These are phyloP conservation scores for Astur gentilis DNA, from an alignment of 2,113 vertebrate genomes.

Conservation along the genomic window DNA sequence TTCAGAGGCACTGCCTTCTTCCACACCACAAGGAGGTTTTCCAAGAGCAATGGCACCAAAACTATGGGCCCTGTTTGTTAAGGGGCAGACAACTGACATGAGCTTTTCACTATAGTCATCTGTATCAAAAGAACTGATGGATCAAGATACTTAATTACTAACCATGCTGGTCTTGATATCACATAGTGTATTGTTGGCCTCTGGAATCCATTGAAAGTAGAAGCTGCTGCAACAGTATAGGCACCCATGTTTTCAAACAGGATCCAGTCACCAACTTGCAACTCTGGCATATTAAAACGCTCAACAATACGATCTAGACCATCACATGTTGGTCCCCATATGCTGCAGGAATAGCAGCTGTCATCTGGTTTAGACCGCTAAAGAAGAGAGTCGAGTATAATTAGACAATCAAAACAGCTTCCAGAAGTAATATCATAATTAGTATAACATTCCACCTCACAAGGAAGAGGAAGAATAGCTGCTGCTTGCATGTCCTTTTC, in stretches of 20 bases:
- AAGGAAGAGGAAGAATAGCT: not conserved
- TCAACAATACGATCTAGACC: conserved; percentile 94
- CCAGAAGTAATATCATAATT: not conserved
- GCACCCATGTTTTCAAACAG: conserved; percentile 98
- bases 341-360: conserved; percentile 86
- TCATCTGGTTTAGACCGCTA: conserved; percentile 94
- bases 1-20: not conserved
- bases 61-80: not conserved
- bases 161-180: conserved; percentile 89
- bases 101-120: not conserved
- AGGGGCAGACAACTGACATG: not conserved
- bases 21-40: not conserved
- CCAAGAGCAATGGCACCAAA: not conserved
- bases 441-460: not conserved
- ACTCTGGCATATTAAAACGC: conserved; percentile 84
- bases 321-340: conserved; percentile 97
- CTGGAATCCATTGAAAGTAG: conserved; percentile 98
- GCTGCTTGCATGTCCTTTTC: not conserved
- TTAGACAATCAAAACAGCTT: not conserved
- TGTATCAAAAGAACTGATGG: not conserved
- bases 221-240: conserved; percentile 93
- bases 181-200: conserved; percentile 89
- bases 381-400: not conserved
- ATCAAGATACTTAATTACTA: conserved; percentile 51
- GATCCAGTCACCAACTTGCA: conserved; percentile 95